Conservation (phyloP, 1,140 invertebrate genomes). For the Bombus balteatus region DNA sequence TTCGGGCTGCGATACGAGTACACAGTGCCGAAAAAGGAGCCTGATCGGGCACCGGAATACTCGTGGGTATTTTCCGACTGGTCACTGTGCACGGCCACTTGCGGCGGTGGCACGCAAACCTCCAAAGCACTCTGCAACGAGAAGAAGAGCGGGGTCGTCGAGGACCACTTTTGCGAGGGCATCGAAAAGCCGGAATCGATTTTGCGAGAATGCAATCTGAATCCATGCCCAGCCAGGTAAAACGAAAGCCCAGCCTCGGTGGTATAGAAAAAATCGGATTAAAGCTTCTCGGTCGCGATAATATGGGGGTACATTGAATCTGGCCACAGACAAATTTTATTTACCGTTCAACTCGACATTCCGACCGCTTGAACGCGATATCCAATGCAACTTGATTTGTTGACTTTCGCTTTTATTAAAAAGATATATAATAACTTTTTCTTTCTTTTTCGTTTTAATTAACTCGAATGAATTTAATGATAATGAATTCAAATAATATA, state of each 20-base stretch:
- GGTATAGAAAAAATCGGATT: background rate
- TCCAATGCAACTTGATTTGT: background rate
- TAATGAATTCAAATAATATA: background rate
- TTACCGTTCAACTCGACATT: background rate
- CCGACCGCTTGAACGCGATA: background rate
- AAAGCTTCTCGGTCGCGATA: background rate
- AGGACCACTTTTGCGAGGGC: constrained; percentile 86
- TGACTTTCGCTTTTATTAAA: background rate
- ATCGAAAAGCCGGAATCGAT: constrained; percentile 85
- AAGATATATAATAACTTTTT: accelerated
- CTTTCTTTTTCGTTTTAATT: too few relatives aligned
- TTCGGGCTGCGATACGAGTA: constrained; percentile 93
- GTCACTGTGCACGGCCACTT: constrained; percentile 90
- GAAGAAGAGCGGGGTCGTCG: constrained; percentile 85
- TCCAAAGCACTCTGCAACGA: constrained; percentile 87
- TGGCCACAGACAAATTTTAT: background rate
- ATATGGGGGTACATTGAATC: background rate
- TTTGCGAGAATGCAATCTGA: constrained; percentile 86
- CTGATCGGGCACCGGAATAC: constrained; percentile 85
- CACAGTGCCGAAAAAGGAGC: constrained; percentile 87
- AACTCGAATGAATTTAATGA: background rate
- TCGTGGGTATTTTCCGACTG: constrained; percentile 90
- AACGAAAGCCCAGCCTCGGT: constrained; percentile 17
- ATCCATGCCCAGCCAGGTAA: constrained; percentile 88
- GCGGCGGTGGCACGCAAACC: constrained; percentile 88